phyloP scores from a whole-genome alignment of 2,113 vertebrate genomes.

The Alligator mississippiensis region DNA sequence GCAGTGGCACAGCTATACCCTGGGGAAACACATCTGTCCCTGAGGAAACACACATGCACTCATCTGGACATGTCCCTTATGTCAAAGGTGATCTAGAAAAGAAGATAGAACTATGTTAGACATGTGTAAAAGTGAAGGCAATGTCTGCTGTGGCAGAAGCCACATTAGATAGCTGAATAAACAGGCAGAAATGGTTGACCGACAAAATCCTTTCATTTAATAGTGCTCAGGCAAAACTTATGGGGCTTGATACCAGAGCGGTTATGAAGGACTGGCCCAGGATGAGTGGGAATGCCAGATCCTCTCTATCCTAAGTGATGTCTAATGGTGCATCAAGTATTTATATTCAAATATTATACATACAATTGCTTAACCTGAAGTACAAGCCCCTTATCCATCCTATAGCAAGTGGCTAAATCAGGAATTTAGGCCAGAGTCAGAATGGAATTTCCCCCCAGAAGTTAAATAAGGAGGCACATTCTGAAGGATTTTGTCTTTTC shows the following conservation, averaged over 20 bases:
- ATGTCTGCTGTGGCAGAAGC: background rate
- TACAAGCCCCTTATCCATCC: background rate
- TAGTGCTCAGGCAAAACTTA: background rate
- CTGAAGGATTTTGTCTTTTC: background rate
- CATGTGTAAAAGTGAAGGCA: background rate
- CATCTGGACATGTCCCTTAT: background rate
- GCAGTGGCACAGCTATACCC: too few species aligned
- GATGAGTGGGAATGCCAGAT: background rate
- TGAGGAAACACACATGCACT: too few species aligned
- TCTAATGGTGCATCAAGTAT: background rate
- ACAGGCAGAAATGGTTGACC: background rate
- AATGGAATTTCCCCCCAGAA: too few species aligned
- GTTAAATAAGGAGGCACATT: background rate
- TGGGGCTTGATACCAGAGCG: background rate
- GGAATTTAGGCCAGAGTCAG: background rate
- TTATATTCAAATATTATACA: background rate
- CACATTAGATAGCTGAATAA: background rate
- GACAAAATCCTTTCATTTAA: background rate
- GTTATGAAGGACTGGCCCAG: background rate
- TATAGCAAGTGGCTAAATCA: background rate
- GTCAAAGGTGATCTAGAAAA: background rate
- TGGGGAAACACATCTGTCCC: too few species aligned
- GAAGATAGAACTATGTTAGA: background rate
- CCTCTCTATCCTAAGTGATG: too few species aligned
- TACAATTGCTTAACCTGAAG: background rate